Base-by-base conservation (phyloP, 2,113 vertebrate genomes). In the Dolichallabes microphthalmus region DNA sequence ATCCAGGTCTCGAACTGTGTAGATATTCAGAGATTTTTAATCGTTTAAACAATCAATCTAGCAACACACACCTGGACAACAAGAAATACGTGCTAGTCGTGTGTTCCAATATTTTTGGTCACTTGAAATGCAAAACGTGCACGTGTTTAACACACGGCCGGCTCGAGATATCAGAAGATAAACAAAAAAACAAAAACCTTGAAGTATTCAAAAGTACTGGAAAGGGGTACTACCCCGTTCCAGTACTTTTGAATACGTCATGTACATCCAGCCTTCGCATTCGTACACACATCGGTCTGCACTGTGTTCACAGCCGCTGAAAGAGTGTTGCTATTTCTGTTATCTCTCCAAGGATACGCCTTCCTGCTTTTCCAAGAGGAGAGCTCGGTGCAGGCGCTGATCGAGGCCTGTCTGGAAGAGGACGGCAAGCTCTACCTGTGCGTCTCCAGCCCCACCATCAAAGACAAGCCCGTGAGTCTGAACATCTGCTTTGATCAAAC, bases 291-390 rank as follows among this genome's bases (percentile, higher is more conserved):
- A 30, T 15, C 7, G 39, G 13, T 20, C n/a, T 60, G 32, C 27
- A 58, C 77, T 22, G 10, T 27, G 4, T 60, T 66, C 69, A 50
- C 73, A 78, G 61, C 35, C 13, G 27, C 66, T 74, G 30, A 84
- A 25, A 13, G 22, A 35, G 35, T n/a, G 58, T 20, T 20, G 88
- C 52, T 89, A 58, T 64, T 86, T 68, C 25, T 64, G 14, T 61
- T 22, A 57, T 90, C 22, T 90, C 93, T 90, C 88, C 82, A 89
- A 99, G 98, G 98, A 86, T 99, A 99, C 3, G 98, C 98, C 0
- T 99, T 99, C 94, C 97, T 99, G 91, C 96, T 99, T 89, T 99
- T 99, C 93, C 98, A 99, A 95, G 98, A 99, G 92, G 98, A 99
- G 92, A 98, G 93, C 90, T 98, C 98, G 3, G 98, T 99, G 87